Evolutionary conservation across 2,888 invertebrate genomes (phyloP).

Genomic region (Homarus gammarus): DNA sequence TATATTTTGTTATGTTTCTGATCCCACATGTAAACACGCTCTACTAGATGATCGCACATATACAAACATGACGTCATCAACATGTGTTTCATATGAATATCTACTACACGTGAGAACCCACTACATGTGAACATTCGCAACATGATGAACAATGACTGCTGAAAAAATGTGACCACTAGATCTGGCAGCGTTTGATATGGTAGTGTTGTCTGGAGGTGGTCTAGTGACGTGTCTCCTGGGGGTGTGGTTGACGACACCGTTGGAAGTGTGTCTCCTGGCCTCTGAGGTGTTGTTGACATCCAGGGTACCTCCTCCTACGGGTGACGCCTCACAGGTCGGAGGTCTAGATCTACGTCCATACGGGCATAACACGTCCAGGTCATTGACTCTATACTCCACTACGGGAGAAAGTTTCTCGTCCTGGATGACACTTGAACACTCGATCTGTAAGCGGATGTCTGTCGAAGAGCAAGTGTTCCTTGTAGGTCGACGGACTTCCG

Average conservation of each 20-base stretch:
- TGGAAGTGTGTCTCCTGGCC: slow-evolving; percentile 35
- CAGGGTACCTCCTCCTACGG: neutral
- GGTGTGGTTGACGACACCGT: slow-evolving; percentile 44
- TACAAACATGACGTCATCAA: neutral
- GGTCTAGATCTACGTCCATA: neutral
- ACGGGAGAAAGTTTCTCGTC: slow-evolving; percentile 58
- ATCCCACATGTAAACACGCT: neutral
- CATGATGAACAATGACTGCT: slow-evolving; percentile 64
- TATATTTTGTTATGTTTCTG: neutral
- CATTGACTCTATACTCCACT: slow-evolving; percentile 63
- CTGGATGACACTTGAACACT: slow-evolving; percentile 48
- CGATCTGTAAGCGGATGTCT: slow-evolving; percentile 66
- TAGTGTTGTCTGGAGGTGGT: slow-evolving; percentile 1
- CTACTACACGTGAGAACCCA: neutral
- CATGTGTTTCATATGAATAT: neutral
- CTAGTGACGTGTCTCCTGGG: slow-evolving; percentile 25
- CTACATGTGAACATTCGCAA: slow-evolving; percentile 62
- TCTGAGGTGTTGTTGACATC: neutral
- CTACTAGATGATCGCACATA: neutral
- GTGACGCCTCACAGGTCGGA: neutral
- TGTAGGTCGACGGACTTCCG: slow-evolving; percentile 24
- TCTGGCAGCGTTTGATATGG: slow-evolving; percentile 46
- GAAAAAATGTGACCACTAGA: slow-evolving; percentile 59
- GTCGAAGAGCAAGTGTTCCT: slow-evolving; percentile 58
- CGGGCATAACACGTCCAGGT: slow-evolving; percentile 63